phyloP scores from a whole-genome alignment of 2,888 invertebrate genomes.

The Brenthis ino region DNA sequence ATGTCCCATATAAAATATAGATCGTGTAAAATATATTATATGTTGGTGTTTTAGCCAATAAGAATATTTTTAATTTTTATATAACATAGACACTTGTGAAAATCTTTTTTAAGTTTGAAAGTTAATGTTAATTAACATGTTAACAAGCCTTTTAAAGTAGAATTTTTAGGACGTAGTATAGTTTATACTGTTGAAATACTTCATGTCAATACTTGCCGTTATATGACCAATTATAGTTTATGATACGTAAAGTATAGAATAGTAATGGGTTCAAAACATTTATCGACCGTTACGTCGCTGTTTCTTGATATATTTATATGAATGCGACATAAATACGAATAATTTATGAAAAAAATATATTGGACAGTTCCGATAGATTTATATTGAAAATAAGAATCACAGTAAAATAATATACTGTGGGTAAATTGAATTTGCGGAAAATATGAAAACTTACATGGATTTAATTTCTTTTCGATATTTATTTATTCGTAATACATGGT shows the following conservation, averaged over 20 bases:
- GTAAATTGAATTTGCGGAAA: slow-evolving; percentile 19
- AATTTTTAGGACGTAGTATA: background rate
- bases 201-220: slow-evolving; percentile 23
- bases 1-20: too few species aligned
- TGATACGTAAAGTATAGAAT: slow-evolving; percentile 58
- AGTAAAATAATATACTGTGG: background rate
- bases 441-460: slow-evolving; percentile 12
- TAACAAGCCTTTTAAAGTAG: too few species aligned
- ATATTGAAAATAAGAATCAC: slow-evolving; percentile 2
- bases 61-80: too few species aligned
- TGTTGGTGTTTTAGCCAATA: too few species aligned
- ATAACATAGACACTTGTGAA: too few species aligned
- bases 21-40: background rate
- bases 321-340: slow-evolving; percentile 59
- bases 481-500: background rate
- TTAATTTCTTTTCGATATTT: slow-evolving; percentile 6
- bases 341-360: background rate
- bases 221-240: slow-evolving; percentile 27
- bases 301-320: slow-evolving; percentile 54
- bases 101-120: too few species aligned
- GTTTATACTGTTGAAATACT: background rate
- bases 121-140: too few species aligned
- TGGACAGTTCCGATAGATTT: background rate
- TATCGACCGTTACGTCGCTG: slow-evolving; percentile 65
- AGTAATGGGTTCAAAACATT: slow-evolving; percentile 60